Conservation (phyloP, 2,888 invertebrate species). For the Melikaiella ostensackeni region DNA sequence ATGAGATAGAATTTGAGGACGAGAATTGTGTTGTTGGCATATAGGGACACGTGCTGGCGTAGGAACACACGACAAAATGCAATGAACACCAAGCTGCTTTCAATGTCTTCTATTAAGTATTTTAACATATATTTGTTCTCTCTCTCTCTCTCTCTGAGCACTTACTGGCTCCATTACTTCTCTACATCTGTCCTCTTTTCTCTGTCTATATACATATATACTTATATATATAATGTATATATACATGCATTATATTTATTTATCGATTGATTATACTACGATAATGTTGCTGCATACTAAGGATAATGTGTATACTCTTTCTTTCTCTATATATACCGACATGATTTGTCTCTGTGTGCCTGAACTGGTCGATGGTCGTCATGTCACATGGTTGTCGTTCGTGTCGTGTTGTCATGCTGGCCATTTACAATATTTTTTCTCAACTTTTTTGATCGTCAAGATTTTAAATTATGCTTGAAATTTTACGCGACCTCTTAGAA, state of each 20-base stretch:
- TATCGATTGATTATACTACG: slow-evolving; percentile 57
- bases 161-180: slow-evolving; percentile 66
- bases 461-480: slow-evolving; percentile 18
- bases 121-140: slow-evolving; percentile 61
- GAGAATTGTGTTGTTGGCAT: slow-evolving; percentile 41
- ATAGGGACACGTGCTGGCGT: slow-evolving; percentile 60
- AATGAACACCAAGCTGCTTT: slow-evolving; percentile 76
- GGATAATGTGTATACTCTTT: slow-evolving; percentile 54
- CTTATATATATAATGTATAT: too few relatives aligned
- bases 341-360: slow-evolving; percentile 76
- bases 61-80: slow-evolving; percentile 69
- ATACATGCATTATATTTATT: slow-evolving; percentile 62
- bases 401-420: slow-evolving; percentile 78
- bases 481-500: slow-evolving; percentile 11
- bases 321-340: slow-evolving; percentile 58
- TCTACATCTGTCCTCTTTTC: slow-evolving; percentile 66
- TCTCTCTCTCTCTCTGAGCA: slow-evolving; percentile 65
- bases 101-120: slow-evolving; percentile 74
- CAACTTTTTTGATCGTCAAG: not conserved
- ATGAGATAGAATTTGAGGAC: slow-evolving; percentile 7
- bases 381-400: slow-evolving; percentile 78
- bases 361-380: slow-evolving; percentile 77
- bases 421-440: slow-evolving; percentile 64
- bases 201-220: slow-evolving; percentile 61
- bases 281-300: slow-evolving; percentile 56